Evolutionary conservation across 2,113 vertebrate species (phyloP), one percentile per base, ranked within the genome.

Genomic region (Toxostoma redivivum): DNA sequence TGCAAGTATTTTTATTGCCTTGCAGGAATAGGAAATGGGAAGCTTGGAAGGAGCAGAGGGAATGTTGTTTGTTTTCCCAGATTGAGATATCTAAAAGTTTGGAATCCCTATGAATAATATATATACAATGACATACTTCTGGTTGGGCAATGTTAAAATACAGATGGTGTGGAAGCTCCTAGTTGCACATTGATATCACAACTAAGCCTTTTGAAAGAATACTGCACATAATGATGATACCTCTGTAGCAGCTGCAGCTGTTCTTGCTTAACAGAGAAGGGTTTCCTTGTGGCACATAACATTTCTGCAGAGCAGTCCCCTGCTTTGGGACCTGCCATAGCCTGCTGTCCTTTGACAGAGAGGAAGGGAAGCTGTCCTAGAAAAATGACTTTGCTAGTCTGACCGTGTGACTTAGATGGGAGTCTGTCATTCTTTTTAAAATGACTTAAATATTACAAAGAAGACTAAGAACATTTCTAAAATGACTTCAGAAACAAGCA

Each of bases 1-100:
- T 92, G 94, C 73, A 94, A 94, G 91, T 64, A 67, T 88, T 97
- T 96, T 97, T 97, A 96, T 89, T 88, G 80, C 66, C 37, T 88
- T 77, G 88, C 53, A 88, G 87, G 86, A 92, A 57, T 93, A 92
- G 88, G 88, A 95, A 91, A 95, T 83, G 65, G 88, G 76, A 93
- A 64, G 56, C n/a, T 86, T 70, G 78, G 66, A 88, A 51, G 22
- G 69, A 83, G 58, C 20, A 4, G 18, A 47, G 51, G 12, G 16
- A 64, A 28, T 30, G 37, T 18, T 94, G 74, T 92, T 96, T 96
- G 67, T 86, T 90, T 97, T 96, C 73, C 50, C 64, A 74, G 85
- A 67, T 48, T 94, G 72, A 90, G 66, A 88, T 61, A 89, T 81
- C 81, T 62, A 38, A 28, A 93, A 78, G 33, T 88, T 91, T 95